Evolutionary conservation across 2,888 invertebrate species (phyloP), one percentile per base, ranked within the genome.

Genomic region (Rhyacophila evoluta): DNA sequence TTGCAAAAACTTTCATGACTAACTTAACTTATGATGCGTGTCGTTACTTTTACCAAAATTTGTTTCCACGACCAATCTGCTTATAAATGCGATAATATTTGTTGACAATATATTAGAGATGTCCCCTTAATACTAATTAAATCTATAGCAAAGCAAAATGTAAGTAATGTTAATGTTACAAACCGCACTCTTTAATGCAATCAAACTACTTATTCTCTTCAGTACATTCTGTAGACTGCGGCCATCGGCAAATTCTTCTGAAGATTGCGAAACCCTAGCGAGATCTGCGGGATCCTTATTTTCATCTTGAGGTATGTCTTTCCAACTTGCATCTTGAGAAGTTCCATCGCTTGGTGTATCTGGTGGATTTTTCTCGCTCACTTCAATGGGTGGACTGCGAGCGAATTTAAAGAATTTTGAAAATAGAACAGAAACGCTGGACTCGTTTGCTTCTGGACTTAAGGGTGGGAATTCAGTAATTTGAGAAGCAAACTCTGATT

Each of bases 141-240:
- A 55, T 8, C 8, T 71, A 11, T 38, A 72, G 67, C 36, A 69
- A 74, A 67, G 41, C 19, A 41, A 41, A 73, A 74, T 41, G 75
- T 74, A 75, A 78, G 77, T 75, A 79, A 74, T 71, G 82, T 80
- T 81, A 74, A 28, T 72, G 19, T 33, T 38, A 88, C 93, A 91
- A 89, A 96, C 96, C 84, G 92, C 93, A 84, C 93, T 94, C 84
- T 94, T 94, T 75, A 94, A 87, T n/a, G 95, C 97, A 68, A 97
- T 90, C 72, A 97, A 92, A 86, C 94, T 97, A 84, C 96, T 95
- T 72, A 98, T 96, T 83, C 97, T 91, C 84, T 93, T 94, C 19
- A 98, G 88, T 80, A 98, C 96, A 89, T 95, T 97, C 0, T 95
- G 94, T 84, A 97, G 90, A 85, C 94, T 95, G 78, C 95, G 90